phyloP scores from a whole-genome alignment of 2,888 invertebrate species.

The Bembecia ichneumoniformis region DNA sequence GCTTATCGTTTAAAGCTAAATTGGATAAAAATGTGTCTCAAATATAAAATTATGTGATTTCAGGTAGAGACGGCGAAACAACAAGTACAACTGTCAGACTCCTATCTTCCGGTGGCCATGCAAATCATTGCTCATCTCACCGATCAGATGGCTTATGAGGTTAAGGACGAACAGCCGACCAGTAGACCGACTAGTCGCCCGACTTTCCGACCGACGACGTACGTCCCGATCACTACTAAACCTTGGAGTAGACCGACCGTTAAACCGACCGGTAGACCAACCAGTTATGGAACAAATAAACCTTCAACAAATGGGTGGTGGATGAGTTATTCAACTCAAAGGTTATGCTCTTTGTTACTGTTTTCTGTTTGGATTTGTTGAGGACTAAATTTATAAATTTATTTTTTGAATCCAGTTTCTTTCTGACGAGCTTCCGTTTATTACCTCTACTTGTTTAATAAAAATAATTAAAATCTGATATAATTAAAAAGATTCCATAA shows the following conservation, averaged over 20 bases:
- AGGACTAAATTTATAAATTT: no score
- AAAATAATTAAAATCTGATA: no score
- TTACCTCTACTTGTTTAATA: no score
- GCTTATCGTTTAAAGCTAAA: no score
- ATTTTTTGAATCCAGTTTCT: no score
- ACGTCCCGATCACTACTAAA: background rate
- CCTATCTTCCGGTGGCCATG: slow-evolving; percentile 78
- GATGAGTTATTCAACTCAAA: slow-evolving; percentile 31
- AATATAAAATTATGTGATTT: slow-evolving; percentile 9
- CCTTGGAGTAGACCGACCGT: slow-evolving; percentile 2
- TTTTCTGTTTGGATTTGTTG: no score
- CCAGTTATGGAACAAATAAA: slow-evolving; percentile 10
- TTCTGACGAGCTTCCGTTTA: no score
- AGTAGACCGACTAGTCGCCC: slow-evolving; percentile 14
- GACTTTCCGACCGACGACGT: slow-evolving; percentile 18
- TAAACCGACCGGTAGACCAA: slow-evolving; percentile 4
- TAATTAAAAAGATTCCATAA: no score
- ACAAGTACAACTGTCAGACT: slow-evolving; percentile 69
- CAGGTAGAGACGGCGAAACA: slow-evolving; percentile 56
- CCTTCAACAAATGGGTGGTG: slow-evolving; percentile 28
- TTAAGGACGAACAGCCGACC: slow-evolving; percentile 39
- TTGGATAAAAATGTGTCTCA: no score
- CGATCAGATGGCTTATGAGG: slow-evolving; percentile 74
- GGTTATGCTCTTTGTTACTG: slow-evolving; percentile 25
- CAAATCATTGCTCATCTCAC: slow-evolving; percentile 76